A percentile compares a stretch with the other conserved stretches of the same genome.
These are phyloP conservation scores for Amaurobius ferox DNA, from an alignment of 2,888 invertebrate genomes.

Conservation along the genomic window DNA sequence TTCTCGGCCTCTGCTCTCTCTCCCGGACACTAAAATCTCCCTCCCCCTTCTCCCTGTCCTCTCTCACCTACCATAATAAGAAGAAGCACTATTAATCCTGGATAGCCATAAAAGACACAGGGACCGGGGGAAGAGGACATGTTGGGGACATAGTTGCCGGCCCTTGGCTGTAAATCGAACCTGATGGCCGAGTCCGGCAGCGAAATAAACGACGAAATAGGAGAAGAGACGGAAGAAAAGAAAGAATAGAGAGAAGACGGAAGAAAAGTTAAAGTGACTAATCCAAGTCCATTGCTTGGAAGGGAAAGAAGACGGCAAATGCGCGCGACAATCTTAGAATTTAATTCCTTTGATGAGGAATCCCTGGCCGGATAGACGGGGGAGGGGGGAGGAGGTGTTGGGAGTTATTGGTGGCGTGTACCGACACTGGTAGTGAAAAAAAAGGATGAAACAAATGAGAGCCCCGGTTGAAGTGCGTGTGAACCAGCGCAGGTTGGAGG, in stretches of 20 bases:
- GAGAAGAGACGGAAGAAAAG: constrained; percentile 3
- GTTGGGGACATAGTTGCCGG: constrained; percentile 39
- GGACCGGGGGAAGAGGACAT: constrained; percentile 1
- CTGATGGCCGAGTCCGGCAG: constrained; percentile 30
- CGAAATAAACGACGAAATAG: constrained; percentile 41
- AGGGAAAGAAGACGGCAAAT: constrained; percentile 1
- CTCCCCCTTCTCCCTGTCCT: neutral
- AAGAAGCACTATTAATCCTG: constrained; percentile 71
- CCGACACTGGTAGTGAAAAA: neutral
- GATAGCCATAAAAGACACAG: constrained; percentile 65
- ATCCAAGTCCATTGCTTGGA: constrained; percentile 53
- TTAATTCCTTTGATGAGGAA: constrained; percentile 62
- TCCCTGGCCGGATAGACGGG: constrained; percentile 1
- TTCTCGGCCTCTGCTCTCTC: constrained; percentile 45
- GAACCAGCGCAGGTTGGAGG: neutral
- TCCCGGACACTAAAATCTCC: constrained; percentile 24
- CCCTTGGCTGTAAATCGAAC: constrained; percentile 65
- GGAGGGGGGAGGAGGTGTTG: neutral
- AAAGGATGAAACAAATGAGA: constrained; percentile 20
- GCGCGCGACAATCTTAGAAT: constrained; percentile 37
- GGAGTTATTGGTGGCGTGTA: neutral
- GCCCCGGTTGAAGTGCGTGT: constrained; percentile 7
- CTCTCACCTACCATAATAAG: constrained; percentile 59
- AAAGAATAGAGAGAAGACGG: neutral
- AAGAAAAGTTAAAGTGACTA: constrained; percentile 63